Evolutionary conservation across 2,888 invertebrate species (phyloP).

Genomic region (Polietes domitor): DNA sequence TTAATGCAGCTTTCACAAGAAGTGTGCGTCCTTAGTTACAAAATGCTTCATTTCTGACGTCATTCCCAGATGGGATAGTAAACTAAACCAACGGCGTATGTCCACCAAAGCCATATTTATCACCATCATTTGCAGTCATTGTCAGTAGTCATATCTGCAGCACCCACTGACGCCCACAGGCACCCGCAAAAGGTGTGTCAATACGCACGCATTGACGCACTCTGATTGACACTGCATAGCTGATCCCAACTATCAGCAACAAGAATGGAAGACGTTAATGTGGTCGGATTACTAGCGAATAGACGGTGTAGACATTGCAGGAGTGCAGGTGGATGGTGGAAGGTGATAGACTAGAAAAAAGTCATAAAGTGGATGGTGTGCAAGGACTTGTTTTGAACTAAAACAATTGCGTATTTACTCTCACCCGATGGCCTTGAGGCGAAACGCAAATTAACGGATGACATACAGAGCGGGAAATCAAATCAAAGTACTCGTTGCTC

Average conservation of each 20-base stretch:
- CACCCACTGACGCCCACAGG: neutral
- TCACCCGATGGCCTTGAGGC: neutral
- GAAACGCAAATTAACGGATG: neutral
- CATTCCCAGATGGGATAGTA: neutral
- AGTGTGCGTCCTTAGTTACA: neutral
- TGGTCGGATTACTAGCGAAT: neutral
- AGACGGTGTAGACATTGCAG: neutral
- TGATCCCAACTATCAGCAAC: too few species aligned
- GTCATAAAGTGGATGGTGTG: neutral
- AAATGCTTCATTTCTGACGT: constrained; percentile 2
- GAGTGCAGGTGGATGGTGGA: too few species aligned
- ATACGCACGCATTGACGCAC: constrained; percentile 3
- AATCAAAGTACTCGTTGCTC: neutral
- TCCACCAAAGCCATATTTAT: neutral
- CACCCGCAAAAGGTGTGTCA: neutral
- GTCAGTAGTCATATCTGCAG: neutral
- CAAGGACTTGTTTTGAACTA: neutral
- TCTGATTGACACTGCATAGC: constrained; percentile 1
- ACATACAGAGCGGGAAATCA: neutral
- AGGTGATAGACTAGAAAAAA: neutral
- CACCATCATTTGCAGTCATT: constrained; percentile 6
- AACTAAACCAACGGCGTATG: neutral
- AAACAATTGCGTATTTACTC: constrained; percentile 17
- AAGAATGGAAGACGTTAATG: neutral
- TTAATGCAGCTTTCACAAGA: neutral